Evolutionary conservation across 92 coral and sea anemone species (phyloP).

Genomic region (Umimayanthus chanpuru): DNA sequence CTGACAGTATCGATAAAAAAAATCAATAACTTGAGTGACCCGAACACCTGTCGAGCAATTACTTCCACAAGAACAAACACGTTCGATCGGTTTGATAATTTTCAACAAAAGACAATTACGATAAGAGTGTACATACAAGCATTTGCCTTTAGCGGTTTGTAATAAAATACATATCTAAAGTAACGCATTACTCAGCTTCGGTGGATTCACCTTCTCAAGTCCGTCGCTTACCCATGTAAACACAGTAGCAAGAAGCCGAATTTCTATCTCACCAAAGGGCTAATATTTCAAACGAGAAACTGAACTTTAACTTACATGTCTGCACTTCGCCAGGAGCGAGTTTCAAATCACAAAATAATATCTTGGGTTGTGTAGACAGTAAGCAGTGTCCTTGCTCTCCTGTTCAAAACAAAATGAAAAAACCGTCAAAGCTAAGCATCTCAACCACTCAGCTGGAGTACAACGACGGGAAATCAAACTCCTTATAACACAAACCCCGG

Average conservation of each 20-base stretch:
- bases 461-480: conserved; percentile 1
- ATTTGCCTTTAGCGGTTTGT: no score
- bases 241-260: neutral
- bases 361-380: conserved; percentile 89
- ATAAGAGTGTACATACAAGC: no score
- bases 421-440: neutral
- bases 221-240: neutral
- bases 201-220: no score
- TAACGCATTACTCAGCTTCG: neutral
- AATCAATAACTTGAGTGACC: neutral
- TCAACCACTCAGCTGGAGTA: neutral
- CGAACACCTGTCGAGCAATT: neutral
- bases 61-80: neutral
- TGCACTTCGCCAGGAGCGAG: conserved; percentile 92
- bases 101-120: no score
- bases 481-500: conserved; percentile 69
- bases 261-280: conserved; percentile 1
- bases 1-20: neutral
- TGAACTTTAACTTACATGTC: conserved; percentile 68
- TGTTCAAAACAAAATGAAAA: conserved; percentile 41
- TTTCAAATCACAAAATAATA: conserved; percentile 89
- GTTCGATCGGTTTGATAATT: neutral
- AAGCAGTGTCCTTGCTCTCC: conserved; percentile 97
- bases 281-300: neutral
- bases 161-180: no score